Conservation (phyloP, 2,113 vertebrate species). For the Felis catus region F.catus_Fca126_mat1.0 CM031418.1:97020501-97021000, state of each 20-base stretch:
- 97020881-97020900: accelerated
- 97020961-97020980: background rate
- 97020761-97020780: background rate
- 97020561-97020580: too few relatives aligned
- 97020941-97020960: background rate
- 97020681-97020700: background rate
- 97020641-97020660: background rate
- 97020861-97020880: accelerated
- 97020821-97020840: background rate
- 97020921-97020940: background rate
- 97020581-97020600: background rate
- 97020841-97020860: background rate
- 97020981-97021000: background rate
- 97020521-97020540: too few relatives aligned
- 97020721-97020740: background rate
- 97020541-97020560: too few relatives aligned
- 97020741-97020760: background rate
- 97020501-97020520: too few relatives aligned
- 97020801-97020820: background rate
- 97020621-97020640: background rate
- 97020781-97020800: background rate
- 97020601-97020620: background rate
- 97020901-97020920: accelerated
- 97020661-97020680: background rate
- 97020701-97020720: background rate